These are phyloP conservation scores for Redunca redunca DNA, from an alignment of 2,113 vertebrate genomes.

Conservation along the genomic window DNA sequence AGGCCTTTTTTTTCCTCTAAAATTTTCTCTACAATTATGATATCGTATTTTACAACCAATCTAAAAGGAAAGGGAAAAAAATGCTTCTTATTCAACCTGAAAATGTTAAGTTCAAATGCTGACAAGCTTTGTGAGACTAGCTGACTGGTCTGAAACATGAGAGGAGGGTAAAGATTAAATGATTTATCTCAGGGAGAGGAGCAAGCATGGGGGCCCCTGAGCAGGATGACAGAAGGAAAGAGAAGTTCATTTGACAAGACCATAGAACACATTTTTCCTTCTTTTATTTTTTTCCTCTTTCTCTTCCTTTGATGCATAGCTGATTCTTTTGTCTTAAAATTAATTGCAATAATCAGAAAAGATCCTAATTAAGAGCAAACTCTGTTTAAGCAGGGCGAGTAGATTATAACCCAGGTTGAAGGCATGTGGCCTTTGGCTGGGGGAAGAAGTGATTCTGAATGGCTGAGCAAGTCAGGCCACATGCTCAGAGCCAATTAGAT, in stretches of 20 bases:
- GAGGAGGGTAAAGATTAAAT: background rate
- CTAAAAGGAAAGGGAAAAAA: background rate
- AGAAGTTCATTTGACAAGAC: background rate
- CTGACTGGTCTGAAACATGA: conserved; percentile 27
- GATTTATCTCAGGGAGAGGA: background rate
- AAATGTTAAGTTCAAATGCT: background rate
- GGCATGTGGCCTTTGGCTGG: background rate
- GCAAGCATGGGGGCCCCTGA: background rate
- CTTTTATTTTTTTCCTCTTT: background rate
- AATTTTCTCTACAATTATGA: background rate
- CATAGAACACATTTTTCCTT: background rate
- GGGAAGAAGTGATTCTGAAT: background rate
- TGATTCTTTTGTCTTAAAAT: conserved; percentile 41
- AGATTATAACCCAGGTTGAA: background rate
- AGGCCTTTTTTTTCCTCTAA: background rate
- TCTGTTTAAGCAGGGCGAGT: conserved; percentile 11
- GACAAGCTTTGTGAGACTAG: background rate
- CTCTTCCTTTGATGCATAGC: conserved; percentile 24
- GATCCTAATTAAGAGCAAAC: conserved; percentile 24
- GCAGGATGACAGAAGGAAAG: background rate
- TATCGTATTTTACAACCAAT: background rate
- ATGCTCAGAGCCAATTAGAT: conserved; percentile 34
- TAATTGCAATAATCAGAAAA: conserved; percentile 43
- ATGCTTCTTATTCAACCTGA: background rate
- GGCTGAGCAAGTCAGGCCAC: background rate